phyloP scores from a whole-genome alignment of 2,797 vertebrate genomes.

The Sardinella longiceps region DNA sequence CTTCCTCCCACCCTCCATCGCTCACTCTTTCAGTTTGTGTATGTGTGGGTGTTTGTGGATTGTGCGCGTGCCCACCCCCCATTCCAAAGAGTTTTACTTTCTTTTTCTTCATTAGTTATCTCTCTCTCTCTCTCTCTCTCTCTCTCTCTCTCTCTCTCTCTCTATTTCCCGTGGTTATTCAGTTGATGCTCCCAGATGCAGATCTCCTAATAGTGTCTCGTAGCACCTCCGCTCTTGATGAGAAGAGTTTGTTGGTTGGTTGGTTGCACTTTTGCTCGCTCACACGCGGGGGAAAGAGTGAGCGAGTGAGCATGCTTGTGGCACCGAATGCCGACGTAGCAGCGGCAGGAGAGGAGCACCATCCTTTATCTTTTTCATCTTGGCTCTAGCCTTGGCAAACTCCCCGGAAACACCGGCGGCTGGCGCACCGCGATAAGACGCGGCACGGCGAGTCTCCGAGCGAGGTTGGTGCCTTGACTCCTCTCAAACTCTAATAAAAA shows the following conservation, averaged over 20 bases:
- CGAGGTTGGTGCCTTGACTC: conserved; percentile 51
- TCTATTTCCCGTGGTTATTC: neutral
- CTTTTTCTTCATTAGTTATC: conserved; percentile 32
- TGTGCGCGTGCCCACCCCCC: neutral
- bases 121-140: neutral
- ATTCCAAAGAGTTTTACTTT: conserved; percentile 20
- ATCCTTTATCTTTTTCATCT: conserved; percentile 19
- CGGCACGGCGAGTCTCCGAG: conserved; percentile 44
- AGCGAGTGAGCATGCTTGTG: neutral
- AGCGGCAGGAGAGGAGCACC: neutral
- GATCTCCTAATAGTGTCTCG: neutral
- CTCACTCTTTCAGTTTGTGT: conserved; percentile 66
- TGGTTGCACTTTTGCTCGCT: conserved; percentile 10
- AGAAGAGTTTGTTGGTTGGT: conserved; percentile 9
- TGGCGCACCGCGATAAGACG: neutral
- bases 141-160: neutral
- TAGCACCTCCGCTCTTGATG: neutral
- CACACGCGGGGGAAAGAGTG: neutral
- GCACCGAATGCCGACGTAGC: neutral
- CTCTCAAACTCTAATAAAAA: conserved; percentile 58
- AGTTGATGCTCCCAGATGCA: conserved; percentile 8
- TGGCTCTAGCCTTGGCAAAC: conserved; percentile 18
- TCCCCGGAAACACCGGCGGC: conserved; percentile 15
- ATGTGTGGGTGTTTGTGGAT: neutral
- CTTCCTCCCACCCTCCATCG: conserved; percentile 29